These are phyloP conservation scores for Eudemis profundana DNA, from an alignment of 2,888 invertebrate species.

Conservation along the genomic window DNA sequence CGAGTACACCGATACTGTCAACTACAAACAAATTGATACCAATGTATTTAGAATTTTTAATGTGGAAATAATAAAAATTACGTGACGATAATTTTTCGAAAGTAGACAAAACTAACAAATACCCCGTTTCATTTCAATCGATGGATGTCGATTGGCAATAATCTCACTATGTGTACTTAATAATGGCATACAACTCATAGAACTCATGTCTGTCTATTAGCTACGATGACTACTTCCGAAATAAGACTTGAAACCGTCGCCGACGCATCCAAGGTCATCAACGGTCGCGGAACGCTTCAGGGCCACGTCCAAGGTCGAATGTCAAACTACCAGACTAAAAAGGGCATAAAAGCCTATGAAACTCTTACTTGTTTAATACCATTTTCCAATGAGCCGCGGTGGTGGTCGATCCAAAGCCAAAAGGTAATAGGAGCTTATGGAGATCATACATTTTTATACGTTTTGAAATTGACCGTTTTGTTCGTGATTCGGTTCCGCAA, in stretches of 20 bases:
- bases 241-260: background rate
- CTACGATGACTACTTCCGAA: too few species aligned
- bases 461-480: background rate
- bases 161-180: too few species aligned
- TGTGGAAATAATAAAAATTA: too few species aligned
- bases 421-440: background rate
- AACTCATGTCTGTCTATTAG: too few species aligned
- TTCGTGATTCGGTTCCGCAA: constrained; percentile 31
- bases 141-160: too few species aligned
- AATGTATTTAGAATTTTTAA: too few species aligned
- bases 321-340: background rate
- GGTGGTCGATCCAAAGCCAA: background rate
- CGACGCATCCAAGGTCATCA: constrained; percentile 2
- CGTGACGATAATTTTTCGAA: too few species aligned
- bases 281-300: constrained; percentile 11
- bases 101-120: too few species aligned
- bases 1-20: too few species aligned
- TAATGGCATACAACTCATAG: too few species aligned
- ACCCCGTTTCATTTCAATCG: too few species aligned
- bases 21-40: too few species aligned
- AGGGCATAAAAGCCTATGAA: background rate
- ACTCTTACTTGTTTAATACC: background rate
- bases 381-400: background rate
- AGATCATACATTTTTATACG: background rate
- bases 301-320: constrained; percentile 7